Conservation (phyloP, 2,113 vertebrate genomes). For the Anarrhichthys ocellatus region DNA sequence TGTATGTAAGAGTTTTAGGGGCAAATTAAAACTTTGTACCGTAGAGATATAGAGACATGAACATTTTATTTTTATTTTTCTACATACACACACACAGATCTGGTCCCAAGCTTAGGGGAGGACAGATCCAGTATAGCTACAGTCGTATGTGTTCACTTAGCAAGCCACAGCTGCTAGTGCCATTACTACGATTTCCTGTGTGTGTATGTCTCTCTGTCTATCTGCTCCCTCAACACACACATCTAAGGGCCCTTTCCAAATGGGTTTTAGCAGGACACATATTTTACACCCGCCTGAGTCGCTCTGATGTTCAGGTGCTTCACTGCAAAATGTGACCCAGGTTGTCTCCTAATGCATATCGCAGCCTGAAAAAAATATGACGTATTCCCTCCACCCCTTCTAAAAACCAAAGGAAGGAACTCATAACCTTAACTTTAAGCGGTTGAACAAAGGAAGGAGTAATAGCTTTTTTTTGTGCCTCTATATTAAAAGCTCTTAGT, state of each 20-base stretch:
- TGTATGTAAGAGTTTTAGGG: conserved; percentile 34
- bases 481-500: conserved; percentile 50
- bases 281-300: conserved; percentile 71
- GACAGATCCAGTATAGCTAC: conserved; percentile 69
- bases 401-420: conserved; percentile 39
- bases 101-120: conserved; percentile 74
- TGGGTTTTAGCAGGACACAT: conserved; percentile 78
- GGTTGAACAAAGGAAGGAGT: conserved; percentile 20
- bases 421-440: conserved; percentile 54
- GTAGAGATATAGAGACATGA: conserved; percentile 10
- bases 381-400: neutral
- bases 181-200: conserved; percentile 79
- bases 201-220: conserved; percentile 63
- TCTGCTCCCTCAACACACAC: conserved; percentile 61
- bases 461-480: conserved; percentile 61
- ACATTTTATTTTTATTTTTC: conserved; percentile 6
- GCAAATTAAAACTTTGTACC: conserved; percentile 55
- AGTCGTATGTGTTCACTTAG: conserved; percentile 82
- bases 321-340: conserved; percentile 73
- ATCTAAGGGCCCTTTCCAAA: conserved; percentile 77
- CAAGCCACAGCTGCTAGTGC: conserved; percentile 81
- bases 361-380: conserved; percentile 37
- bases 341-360: conserved; percentile 73
- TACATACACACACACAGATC: conserved; percentile 30
- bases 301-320: conserved; percentile 76